Base-by-base conservation (phyloP, 2,888 invertebrate genomes). In the Cataglyphis livida region DNA sequence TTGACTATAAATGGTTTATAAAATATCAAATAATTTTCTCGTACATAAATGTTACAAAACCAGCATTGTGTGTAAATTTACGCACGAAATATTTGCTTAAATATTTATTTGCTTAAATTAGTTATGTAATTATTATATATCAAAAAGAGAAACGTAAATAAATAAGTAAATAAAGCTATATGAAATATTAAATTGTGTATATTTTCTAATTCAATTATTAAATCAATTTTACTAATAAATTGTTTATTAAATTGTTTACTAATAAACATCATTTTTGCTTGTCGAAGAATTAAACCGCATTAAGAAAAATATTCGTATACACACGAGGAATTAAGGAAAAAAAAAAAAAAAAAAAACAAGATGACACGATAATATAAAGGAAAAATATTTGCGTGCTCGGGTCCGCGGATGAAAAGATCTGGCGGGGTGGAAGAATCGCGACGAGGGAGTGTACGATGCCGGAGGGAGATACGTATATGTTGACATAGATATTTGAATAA, bases 401-500 rank as follows among this genome's bases (percentile, higher is more conserved):
- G 10, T 78, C 54, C 4, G 21, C 28, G 54, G 5, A 21, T 32
- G 9, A 41, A 68, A n/a, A 41, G 10, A 57, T 57, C 57, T 15
- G 54, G n/a, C 12, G 6, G 18, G 18, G 48, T 5, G 18, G 18
- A 48, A 18, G 59, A 78, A 78, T 70, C 57, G 41, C 57, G 57
- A 7, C 71, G 41, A 38, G 12, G 15, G 28, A 48, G 41, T 32
- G 41, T 7, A 32, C 18, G 32, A 78, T 18, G 59, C 10, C 32
- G 32, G 70, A 9, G 35, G 51, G 59, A 71, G 78, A 71, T 59
- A 61, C 59, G 65, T 64, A 70, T 70, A 71, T 70, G 84, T 81
- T 84, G 84, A 84, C 85, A 76, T 75, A 81, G 81, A 84, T 84
- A 84, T 84, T 81, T 81, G 84, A 81, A 85, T 75, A 85, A 85